Evolutionary conservation across 1,140 invertebrate species (phyloP), one percentile per base, ranked within the genome.

Genomic region (Hydropsyche tenuis): DNA sequence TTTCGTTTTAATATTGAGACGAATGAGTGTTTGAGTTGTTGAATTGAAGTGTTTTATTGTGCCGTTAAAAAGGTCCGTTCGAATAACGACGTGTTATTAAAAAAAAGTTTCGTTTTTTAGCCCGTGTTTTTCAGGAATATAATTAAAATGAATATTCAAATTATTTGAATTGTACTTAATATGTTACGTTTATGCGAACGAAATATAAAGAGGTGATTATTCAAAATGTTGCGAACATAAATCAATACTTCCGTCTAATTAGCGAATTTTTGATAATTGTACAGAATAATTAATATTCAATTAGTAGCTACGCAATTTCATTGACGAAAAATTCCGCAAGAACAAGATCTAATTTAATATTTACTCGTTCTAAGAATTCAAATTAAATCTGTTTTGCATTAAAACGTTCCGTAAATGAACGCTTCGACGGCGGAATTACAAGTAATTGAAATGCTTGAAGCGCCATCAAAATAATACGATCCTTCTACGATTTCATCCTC

Each of bases 401-500:
- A 37, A 60, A 60, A 60, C 22, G 23, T 22, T 60, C 25, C 25
- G 20, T 27, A 60, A 60, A 22, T 11, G 23, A 60, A 22, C 22
- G 23, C 22, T 60, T 60, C 23, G 23, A 14, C 9, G 23, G 12
- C 22, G 20, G 23, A 25, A 20, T 37, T 37, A 37, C 11, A 25
- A 12, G 20, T 22, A 60, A 60, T 60, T 60, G 56, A 60, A 60
- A 60, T 60, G 23, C 56, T 20, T 25, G 23, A 60, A 60, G 23
- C 22, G 56, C 56, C 22, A 60, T 23, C 16, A 18, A 53, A 7
- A 25, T 12, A 18, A 20, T 60, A 53, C 23, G 18, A 25, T 60
- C 22, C 7, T 11, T 20, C 1, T 53, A 53, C 2, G 11, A 53
- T 20, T 53, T 25, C 18, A 60, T 60, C 22, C 12, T 23, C 4